A percentile compares a stretch with the other conserved stretches of the same genome.
These are phyloP conservation scores for Carlito syrichta DNA, from an alignment of 2,113 vertebrate genomes.

Conservation along the genomic window DNA sequence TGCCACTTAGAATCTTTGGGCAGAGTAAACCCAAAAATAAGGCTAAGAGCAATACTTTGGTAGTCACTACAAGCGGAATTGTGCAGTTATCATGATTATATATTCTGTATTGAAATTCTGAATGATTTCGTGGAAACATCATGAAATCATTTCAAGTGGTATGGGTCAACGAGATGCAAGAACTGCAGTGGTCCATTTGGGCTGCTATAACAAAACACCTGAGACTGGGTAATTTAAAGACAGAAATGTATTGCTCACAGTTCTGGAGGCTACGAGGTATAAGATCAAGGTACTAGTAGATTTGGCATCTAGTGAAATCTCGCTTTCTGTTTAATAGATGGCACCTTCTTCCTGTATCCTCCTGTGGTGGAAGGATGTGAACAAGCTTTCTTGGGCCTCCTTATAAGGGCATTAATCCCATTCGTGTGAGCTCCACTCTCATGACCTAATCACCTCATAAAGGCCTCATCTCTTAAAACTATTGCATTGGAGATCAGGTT, in stretches of 20 bases:
- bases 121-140: slow-evolving; percentile 11
- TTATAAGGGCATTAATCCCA: not conserved
- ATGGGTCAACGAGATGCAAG: not conserved
- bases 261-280: not conserved
- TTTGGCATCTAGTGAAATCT: not conserved
- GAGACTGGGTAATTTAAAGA: not conserved
- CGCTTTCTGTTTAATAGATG: not conserved
- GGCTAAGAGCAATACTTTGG: not conserved
- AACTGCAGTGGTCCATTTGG: not conserved
- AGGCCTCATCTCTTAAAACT: not conserved
- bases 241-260: not conserved
- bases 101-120: not conserved
- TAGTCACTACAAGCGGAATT: slow-evolving; percentile 21
- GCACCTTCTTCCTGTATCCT: not conserved
- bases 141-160: not conserved
- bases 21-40: not conserved
- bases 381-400: not conserved
- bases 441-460: not conserved
- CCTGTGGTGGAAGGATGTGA: not conserved
- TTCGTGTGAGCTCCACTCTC: not conserved
- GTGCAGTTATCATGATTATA: not conserved
- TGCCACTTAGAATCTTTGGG: not conserved
- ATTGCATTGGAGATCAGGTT: not conserved
- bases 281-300: not conserved
- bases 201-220: not conserved